Base-by-base conservation (phyloP, 2,888 invertebrate genomes). In the Lasioglossum villosulum region DNA sequence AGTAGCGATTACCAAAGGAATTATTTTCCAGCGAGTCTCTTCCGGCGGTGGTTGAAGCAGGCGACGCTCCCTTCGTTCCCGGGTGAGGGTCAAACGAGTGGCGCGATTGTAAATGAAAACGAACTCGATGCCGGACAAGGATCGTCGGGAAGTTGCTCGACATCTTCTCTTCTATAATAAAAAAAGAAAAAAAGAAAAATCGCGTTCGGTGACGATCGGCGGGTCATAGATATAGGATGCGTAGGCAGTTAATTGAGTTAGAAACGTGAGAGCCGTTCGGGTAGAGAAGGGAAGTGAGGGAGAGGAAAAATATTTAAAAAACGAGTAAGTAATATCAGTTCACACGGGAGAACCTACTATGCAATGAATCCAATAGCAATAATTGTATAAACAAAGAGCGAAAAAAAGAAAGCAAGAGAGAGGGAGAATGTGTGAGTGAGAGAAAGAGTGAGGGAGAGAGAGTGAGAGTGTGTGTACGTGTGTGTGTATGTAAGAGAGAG, bases 311-410 rank as follows among this genome's bases (percentile, higher is more conserved):
- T 10, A 34, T 12, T 34, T 23, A 37, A 30, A 45, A 78, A 39
- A 56, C 63, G 72, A 83, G 70, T 72, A 72, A 84, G 71, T 81
- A 82, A 91, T 89, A 91, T 91, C 90, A 89, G 86, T 89, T 88
- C 80, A 77, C 84, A 89, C 75, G 82, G 72, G 87, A 84, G 86
- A 90, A 92, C 90, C 90, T 92, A 94, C 92, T 93, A 93, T 93
- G 94, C 93, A 94, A 94, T 94, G 94, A 94, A 95, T 94, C 92
- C 94, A 92, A 94, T 94, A 95, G 95, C 94, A 95, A 95, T 94
- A 94, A 94, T 82, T 90, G 89, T 91, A 86, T 88, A 91, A 88
- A 88, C 71, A 83, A 78, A 78, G 42, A 68, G n/a, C 1, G 30
- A 19, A 37, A 14, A 14, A 63, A 34, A 34, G 66, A 3, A 23